These are phyloP conservation scores for Cydia amplana DNA, from an alignment of 1,140 invertebrate species.

Conservation along the genomic window DNA sequence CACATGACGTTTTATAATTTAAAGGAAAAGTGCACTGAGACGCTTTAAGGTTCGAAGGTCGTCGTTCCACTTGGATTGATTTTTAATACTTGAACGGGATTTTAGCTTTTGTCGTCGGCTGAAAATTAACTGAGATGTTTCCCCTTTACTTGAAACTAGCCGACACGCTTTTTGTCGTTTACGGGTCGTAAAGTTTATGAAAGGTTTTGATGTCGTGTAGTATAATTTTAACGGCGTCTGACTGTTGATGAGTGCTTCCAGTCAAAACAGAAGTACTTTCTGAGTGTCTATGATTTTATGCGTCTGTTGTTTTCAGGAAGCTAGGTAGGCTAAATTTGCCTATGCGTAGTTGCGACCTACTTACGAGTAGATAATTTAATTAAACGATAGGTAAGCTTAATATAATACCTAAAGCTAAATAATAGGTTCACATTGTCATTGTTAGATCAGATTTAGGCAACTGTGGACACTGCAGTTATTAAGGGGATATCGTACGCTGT, in stretches of 20 bases:
- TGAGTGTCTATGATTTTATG: background rate
- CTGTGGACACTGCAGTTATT: too few species aligned
- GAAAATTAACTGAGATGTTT: constrained; percentile 72
- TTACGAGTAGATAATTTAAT: too few species aligned
- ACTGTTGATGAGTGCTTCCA: background rate
- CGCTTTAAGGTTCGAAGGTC: constrained; percentile 65
- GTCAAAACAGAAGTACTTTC: background rate
- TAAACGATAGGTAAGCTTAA: too few species aligned
- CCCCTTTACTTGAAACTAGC: constrained; percentile 48
- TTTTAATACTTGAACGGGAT: constrained; percentile 73
- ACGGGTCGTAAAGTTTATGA: constrained; percentile 19
- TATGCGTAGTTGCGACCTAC: too few species aligned
- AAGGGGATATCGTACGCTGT: too few species aligned
- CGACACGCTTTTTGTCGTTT: background rate
- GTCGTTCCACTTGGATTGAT: constrained; percentile 73
- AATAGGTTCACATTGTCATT: too few species aligned
- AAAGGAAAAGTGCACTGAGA: constrained; percentile 57
- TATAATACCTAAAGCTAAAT: too few species aligned
- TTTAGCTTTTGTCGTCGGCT: constrained; percentile 65
- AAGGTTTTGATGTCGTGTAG: constrained; percentile 37
- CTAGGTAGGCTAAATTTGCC: too few species aligned
- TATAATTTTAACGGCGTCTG: constrained; percentile 34
- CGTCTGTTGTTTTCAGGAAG: background rate
- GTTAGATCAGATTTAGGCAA: too few species aligned
- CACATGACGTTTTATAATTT: background rate